Evolutionary conservation across 2,888 invertebrate genomes (phyloP), one percentile per base, ranked within the genome.

Genomic region (Cephus sareptanus): DNA sequence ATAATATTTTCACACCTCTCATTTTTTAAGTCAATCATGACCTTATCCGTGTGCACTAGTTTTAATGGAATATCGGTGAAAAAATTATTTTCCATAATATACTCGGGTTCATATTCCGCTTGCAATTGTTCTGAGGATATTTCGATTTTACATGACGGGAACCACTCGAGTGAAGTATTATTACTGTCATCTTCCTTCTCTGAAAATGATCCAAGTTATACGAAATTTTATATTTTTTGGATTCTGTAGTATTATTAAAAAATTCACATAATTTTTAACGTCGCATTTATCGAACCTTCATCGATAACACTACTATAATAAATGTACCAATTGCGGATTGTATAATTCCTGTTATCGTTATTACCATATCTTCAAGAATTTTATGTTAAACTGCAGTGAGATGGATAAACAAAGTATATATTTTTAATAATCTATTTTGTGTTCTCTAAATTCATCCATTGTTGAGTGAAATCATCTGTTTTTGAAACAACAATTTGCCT

Each of bases 1-100:
- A 92, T 85, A 78, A 93, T 92, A 79, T 88, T 91, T 75, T 89
- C 84, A 79, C 88, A 90, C 80, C 89, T 89, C 73, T 92, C 89
- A 77, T 89, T 88, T 33, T 86, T 85, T 34, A 87, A 77, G 86
- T 92, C 85, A 34, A 86, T 81, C 6, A 88, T 79, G 30, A 87
- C 85, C 80, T 82, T 86, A 15, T 90, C 85, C 2, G 84, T 81
- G 35, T 83, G 81, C 74, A 90, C 84, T 73, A 89, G 79, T 82
- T 87, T 90, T 37, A 90, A 76, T 71, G 78, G 80, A 13, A 80
- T 75, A 34, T 75, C 74, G 30, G 77, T 75, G 75, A 86, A 83
- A 69, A 79, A 35, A 78, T 79, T 40, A 68, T 79, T 82, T 73
- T 83, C 82, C n/a, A 79, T 75, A 56, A 84, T 85, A 74, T 87